Evolutionary conservation across 2,888 invertebrate species (phyloP).

Genomic region (Papilio protenor): DNA sequence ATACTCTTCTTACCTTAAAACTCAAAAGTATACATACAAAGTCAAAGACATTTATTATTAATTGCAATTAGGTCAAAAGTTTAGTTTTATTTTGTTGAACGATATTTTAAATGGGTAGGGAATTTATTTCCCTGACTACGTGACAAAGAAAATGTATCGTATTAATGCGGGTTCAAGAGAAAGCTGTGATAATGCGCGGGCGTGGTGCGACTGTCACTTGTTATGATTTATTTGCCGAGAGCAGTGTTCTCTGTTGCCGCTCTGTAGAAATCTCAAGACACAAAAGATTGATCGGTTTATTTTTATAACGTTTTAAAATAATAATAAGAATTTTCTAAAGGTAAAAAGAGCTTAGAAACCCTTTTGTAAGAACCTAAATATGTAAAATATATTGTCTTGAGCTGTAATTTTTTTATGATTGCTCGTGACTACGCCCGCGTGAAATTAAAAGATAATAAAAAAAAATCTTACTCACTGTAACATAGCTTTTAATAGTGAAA

Average conservation of each 20-base stretch:
- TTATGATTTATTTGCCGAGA: slow-evolving; percentile 46
- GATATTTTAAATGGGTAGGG: not conserved
- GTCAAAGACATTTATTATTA: too few species aligned
- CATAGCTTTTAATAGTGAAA: too few species aligned
- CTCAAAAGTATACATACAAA: too few species aligned
- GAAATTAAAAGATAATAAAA: too few species aligned
- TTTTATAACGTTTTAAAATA: slow-evolving; percentile 4
- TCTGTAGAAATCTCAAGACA: slow-evolving; percentile 21
- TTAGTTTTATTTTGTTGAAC: not conserved
- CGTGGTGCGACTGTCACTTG: slow-evolving; percentile 43
- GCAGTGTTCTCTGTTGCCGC: slow-evolving; percentile 20
- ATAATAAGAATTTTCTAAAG: not conserved
- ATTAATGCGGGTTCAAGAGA: slow-evolving; percentile 31
- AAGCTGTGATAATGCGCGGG: slow-evolving; percentile 41
- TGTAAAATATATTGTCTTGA: too few species aligned
- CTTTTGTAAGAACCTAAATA: too few species aligned
- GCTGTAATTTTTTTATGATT: too few species aligned
- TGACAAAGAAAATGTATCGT: slow-evolving; percentile 34
- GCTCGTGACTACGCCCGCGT: too few species aligned
- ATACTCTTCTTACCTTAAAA: not conserved
- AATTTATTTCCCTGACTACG: not conserved
- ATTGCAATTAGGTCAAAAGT: too few species aligned
- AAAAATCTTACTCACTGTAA: too few species aligned
- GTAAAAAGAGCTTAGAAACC: too few species aligned
- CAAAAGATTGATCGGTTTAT: slow-evolving; percentile 34